Base-by-base conservation (phyloP, 2,797 vertebrate genomes). In the Melanotaenia nigrans region DNA sequence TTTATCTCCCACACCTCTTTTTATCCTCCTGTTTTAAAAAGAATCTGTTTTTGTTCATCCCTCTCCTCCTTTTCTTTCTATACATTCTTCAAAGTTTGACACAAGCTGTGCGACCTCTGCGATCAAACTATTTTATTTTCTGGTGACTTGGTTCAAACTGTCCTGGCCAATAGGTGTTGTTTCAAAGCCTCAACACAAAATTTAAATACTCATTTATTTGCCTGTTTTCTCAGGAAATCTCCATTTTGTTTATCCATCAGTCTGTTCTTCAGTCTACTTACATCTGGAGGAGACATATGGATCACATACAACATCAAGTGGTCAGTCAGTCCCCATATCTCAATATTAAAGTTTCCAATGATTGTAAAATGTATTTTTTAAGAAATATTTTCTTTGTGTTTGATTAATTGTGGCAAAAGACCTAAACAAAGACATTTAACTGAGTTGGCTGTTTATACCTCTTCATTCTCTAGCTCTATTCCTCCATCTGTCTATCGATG, bases 401-500 rank as follows among this genome's bases (percentile, higher is more conserved):
- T 45, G 13, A 40, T 69, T 51, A 60, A 67, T 61, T 14, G 14
- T 28, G 56, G 24, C 25, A 63, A 64, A 61, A 4, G 22, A 45
- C 82, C 65, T 58, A 55, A 75, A 76, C 53, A 14, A 45, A 1
- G 3, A 71, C 42, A 60, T 80, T 64, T 56, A 47, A 53, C 55
- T 42, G 30, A 65, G 55, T 73, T 49, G 68, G 58, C 33, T 53
- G 28, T 40, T 22, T 75, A 61, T 45, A 12, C 60, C 25, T 57
- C 53, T 69, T 53, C 0, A 0, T 74, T 72, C 49, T 49, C 75
- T 45, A 55, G 25, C 32, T 68, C 58, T 56, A 0, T 35, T 61
- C 22, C n/a, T 61, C 61, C 56, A 20, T 59, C 64, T 42, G 5
- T 92, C 94, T 95, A 99, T 75, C 96, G 95, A 57, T 95, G 95